A percentile compares a stretch with the other conserved stretches of the same genome.
Evolutionary conservation across 2,888 invertebrate genomes (phyloP).

Genomic region (Drosophila aldrichi): DNA sequence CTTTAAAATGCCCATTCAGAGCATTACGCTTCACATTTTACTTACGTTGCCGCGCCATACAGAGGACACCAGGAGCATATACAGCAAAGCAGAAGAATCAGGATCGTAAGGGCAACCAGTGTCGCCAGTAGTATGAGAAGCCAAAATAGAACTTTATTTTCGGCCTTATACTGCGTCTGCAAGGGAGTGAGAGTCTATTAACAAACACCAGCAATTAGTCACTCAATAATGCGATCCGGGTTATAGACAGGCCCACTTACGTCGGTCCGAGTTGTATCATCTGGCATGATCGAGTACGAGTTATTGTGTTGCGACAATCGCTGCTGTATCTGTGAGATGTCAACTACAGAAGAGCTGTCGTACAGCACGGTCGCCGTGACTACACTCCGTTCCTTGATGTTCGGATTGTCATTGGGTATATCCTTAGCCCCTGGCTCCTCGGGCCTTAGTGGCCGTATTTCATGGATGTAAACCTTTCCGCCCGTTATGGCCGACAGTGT

Average conservation of each 20-base stretch:
- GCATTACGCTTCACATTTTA: background rate
- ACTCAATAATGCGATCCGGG: background rate
- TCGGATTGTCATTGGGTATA: conserved; percentile 85
- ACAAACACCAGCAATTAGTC: conserved; percentile 27
- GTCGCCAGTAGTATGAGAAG: conserved; percentile 91
- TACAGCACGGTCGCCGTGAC: conserved; percentile 90
- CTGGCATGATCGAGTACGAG: conserved; percentile 83
- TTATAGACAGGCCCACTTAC: conserved; percentile 69
- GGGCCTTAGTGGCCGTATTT: conserved; percentile 89
- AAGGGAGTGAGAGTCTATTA: conserved; percentile 82
- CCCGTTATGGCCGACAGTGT: conserved; percentile 92
- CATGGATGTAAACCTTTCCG: conserved; percentile 91
- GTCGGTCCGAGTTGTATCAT: conserved; percentile 78
- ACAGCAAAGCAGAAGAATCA: conserved; percentile 92
- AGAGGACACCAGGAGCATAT: conserved; percentile 94
- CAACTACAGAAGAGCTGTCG: conserved; percentile 89
- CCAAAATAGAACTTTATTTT: conserved; percentile 91
- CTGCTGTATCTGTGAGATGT: conserved; percentile 90
- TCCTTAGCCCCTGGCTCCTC: conserved; percentile 87
- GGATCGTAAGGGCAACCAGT: conserved; percentile 89
- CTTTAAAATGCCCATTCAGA: background rate
- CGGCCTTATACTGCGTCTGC: conserved; percentile 90
- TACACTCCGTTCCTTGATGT: conserved; percentile 89
- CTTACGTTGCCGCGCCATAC: conserved; percentile 90
- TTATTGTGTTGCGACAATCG: conserved; percentile 86